Base-by-base conservation (phyloP, 2,888 invertebrate species). In the Lydus trimaculatus region DNA sequence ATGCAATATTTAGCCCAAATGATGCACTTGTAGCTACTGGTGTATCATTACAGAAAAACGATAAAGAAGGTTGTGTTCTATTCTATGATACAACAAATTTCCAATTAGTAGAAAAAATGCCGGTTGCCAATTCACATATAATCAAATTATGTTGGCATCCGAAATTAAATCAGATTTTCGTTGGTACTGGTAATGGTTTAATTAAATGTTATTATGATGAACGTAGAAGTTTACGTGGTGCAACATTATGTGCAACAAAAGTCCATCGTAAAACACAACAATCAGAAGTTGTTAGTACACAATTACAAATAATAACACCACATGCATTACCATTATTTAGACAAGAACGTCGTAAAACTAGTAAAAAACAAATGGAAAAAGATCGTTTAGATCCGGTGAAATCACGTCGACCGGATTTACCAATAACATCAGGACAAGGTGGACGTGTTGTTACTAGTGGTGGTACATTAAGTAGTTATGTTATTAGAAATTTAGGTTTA, bases 141-240 rank as follows among this genome's bases (percentile, higher is more conserved):
- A 94, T 99, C 0, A 94, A 97, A 81, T 90, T 93, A 0, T 84
- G 94, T 0, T 99, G 99, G 99, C 99, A 99, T 86, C 95, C 99
- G 0, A 96, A 97, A 83, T 85, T 99, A n/a, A 99, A 99, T 82
- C 99, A 99, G 83, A 91, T 99, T 56, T 94, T 98, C 72, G 91
- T 96, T 0, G 95, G 97, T 0, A 94, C 95, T 76, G 96, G 96
- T 0, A 95, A 97, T 82, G 99, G 99, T 0, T 87, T 90, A 0
- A 92, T 97, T 0, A 95, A 96, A 79, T 92, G 97, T 65, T 96
- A 93, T 82, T 99, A 98, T 78, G 98, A 98, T 81, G 92, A 94
- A 0, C 91, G 92, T 67, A 89, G 91, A 58, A 98, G 97, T 80
- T 88, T 95, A 67, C 88, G 97, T 5, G 99, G 99, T 0, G 98